Conservation (phyloP, 2,797 vertebrate genomes). For the Merluccius polli region DNA sequence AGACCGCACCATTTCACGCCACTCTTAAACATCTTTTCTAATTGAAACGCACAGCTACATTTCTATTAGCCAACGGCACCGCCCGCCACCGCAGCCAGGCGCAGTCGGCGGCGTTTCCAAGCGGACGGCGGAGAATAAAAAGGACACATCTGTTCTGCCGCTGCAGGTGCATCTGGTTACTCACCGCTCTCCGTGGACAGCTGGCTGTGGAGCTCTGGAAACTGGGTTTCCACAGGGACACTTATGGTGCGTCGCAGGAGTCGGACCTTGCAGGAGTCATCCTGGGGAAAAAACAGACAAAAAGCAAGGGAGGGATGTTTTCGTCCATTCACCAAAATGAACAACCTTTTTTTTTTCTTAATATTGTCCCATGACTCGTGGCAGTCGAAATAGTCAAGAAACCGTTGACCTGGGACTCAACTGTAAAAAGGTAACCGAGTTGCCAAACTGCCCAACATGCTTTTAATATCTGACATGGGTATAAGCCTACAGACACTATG, state of each 20-base stretch:
- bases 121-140: background rate
- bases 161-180: slow-evolving; percentile 41
- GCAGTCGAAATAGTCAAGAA: no score
- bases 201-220: slow-evolving; percentile 69
- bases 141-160: slow-evolving; percentile 12
- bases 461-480: background rate
- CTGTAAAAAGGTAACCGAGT: no score
- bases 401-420: no score
- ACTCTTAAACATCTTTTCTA: background rate
- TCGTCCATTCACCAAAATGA: background rate
- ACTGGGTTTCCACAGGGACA: slow-evolving; percentile 76
- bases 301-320: slow-evolving; percentile 45
- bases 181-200: slow-evolving; percentile 71
- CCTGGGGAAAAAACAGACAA: slow-evolving; percentile 42
- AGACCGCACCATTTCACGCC: no score
- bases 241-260: slow-evolving; percentile 79
- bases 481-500: background rate
- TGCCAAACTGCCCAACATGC: no score
- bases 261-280: slow-evolving; percentile 63
- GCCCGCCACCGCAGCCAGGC: no score
- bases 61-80: no score
- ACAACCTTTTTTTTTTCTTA: no score
- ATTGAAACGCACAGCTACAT: background rate
- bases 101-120: background rate
- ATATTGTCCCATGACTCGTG: no score